phyloP scores from a whole-genome alignment of 2,888 invertebrate species.

The Osedax fenrisi region DNA sequence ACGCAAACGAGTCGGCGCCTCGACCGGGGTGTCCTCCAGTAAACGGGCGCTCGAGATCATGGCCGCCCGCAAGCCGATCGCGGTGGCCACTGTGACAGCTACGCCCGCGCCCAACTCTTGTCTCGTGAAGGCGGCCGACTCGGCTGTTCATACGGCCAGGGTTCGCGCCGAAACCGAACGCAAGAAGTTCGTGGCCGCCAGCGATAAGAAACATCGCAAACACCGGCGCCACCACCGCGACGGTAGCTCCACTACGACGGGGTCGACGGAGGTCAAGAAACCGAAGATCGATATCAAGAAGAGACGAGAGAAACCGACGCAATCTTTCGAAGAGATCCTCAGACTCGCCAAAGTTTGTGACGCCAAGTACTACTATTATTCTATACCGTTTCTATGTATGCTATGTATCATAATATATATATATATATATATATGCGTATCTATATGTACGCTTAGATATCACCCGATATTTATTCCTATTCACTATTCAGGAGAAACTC shows the following conservation, averaged over 20 bases:
- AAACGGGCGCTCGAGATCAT: background rate
- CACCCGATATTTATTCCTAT: too few species aligned
- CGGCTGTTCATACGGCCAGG: background rate
- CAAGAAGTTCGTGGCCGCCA: background rate
- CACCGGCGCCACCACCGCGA: background rate
- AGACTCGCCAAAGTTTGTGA: background rate
- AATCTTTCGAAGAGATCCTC: background rate
- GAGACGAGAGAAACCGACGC: background rate
- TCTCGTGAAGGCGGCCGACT: background rate
- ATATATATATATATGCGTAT: too few species aligned
- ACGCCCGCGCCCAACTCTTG: background rate
- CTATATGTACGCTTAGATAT: too few species aligned
- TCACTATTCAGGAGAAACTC: too few species aligned
- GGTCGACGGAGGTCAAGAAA: background rate
- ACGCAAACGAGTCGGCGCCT: background rate
- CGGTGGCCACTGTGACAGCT: too few species aligned
- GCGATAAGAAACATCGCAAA: background rate
- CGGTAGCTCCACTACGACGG: background rate
- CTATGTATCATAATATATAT: too few species aligned
- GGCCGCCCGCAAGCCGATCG: background rate
- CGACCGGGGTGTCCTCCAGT: background rate
- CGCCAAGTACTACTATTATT: too few species aligned
- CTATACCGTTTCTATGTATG: too few species aligned
- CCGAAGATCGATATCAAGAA: background rate
- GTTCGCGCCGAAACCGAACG: background rate